These are phyloP conservation scores for Corythoichthys intestinalis DNA, from an alignment of 2,113 vertebrate genomes.

Conservation along the genomic window DNA sequence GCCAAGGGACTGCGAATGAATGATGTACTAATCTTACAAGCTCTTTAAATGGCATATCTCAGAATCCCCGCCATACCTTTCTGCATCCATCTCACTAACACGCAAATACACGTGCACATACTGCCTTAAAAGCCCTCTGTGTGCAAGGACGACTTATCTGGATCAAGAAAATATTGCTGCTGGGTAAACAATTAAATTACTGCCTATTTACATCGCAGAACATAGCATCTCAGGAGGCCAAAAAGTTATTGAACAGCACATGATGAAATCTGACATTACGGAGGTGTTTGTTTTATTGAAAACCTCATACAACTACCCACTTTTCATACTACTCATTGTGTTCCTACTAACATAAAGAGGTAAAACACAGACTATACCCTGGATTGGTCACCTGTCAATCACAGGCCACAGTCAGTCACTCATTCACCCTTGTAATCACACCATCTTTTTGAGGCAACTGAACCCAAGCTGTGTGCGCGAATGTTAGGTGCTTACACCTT, in stretches of 20 bases:
- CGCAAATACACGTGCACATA: conserved; percentile 33
- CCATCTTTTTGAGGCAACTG: too few species aligned
- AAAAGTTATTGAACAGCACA: conserved; percentile 1
- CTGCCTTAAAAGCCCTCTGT: conserved; percentile 34
- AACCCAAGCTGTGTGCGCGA: too few species aligned
- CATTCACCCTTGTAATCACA: neutral
- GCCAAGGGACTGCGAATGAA: conserved; percentile 27
- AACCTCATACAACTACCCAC: neutral
- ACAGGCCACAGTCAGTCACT: neutral
- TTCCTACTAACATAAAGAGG: neutral
- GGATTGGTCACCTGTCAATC: neutral
- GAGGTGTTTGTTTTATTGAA: neutral
- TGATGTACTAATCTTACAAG: conserved; percentile 27
- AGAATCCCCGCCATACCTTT: conserved; percentile 16
- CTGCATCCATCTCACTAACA: conserved; percentile 21
- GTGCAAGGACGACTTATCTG: conserved; percentile 1
- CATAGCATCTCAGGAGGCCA: neutral
- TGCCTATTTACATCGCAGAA: neutral
- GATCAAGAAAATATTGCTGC: neutral
- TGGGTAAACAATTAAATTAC: neutral
- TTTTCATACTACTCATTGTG: too few species aligned
- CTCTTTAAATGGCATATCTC: conserved; percentile 35
- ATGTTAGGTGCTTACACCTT: too few species aligned
- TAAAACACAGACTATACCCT: neutral
- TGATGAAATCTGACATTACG: too few species aligned